Evolutionary conservation across 2,888 invertebrate genomes (phyloP), one percentile per base, ranked within the genome.

Genomic region (Didymodactylos carnosus): DNA sequence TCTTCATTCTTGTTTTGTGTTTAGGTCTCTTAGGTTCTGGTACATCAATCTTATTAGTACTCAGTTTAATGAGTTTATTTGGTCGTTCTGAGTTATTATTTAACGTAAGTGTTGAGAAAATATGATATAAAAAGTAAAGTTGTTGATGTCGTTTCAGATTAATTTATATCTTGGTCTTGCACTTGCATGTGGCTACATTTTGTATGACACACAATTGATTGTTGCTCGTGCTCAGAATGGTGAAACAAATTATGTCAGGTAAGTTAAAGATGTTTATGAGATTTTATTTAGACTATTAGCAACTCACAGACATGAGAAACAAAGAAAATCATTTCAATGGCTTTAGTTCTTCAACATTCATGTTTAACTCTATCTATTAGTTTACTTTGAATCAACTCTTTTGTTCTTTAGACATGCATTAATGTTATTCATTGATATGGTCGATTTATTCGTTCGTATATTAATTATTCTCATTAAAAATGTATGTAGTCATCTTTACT

Each of bases 151-250:
- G 73, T 84, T 84, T 76, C 83, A 94, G 89, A 84, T 88, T 76
- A 90, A 93, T 80, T 85, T 94, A 72, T 94, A 95, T 83, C 83
- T 91, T 78, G 94, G 94, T 76, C 86, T 97, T 72, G 86, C 89
- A 78, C 86, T 93, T 69, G 92, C 95, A 90, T 94, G 93, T 81
- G 93, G 90, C 75, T 97, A 95, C 84, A 89, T 98, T 19, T 86
- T 97, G 77, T 97, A 91, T 80, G 97, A 97, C 84, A 98, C 97
- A n/a, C 95, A 95, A 85, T 85, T 91, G 78, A 94, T 95, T 78
- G 89, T 95, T 79, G 94, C 94, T 84, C 94, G 94, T 83, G 88
- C 89, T 78, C 88, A 91, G 77, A 87, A 87, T 84, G 94, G 95
- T 76, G 93, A 88, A 86, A 90, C 89, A 82, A 95, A 97, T 85